Evolutionary conservation across 2,113 vertebrate species (phyloP), one percentile per base, ranked within the genome.

Genomic region (Gasterosteus nipponicus): DNA sequence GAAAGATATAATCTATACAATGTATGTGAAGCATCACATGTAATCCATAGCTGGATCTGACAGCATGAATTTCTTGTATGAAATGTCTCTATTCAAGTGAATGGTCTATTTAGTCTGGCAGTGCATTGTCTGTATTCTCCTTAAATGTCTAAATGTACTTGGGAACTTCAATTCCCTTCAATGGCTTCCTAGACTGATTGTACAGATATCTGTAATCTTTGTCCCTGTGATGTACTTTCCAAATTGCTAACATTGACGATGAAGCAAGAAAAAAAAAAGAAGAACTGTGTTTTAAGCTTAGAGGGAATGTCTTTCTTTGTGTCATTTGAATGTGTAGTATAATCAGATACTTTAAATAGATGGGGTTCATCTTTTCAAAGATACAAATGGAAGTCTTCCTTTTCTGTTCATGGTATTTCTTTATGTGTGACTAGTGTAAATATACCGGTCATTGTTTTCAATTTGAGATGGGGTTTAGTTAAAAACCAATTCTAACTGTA

Each of bases 211-310:
- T 85, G 80, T 88, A 77, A 83, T 73, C 75, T 84, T 73, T 81
- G 89, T 90, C 68, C 22, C 56, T 96, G 86, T 96, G 95, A 94
- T 77, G 81, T 91, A 83, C 74, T 84, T 85, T 89, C 78, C 69
- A 86, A 77, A 91, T 87, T 76, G 69, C 7, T 53, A 77, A 7
- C 75, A 80, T 80, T 75, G 1, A 66, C 71, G 75, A 79, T 81
- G 78, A 87, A 87, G 89, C 66, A 88, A 84, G 89, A 88, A 76
- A 84, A 90, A 88, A 77, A 42, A 81, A 70, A 78, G 26, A 60
- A 59, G 33, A 51, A 69, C 35, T 82, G 47, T 65, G 46, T 82
- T 62, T 77, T 53, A 78, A 77, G 57, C 66, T 77, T 70, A 82
- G 79, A 71, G 75, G 65, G 53, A 72, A 85, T 85, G 78, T 89